A percentile compares a stretch with the other conserved stretches of the same genome.
These are phyloP conservation scores for Crotalus tigris DNA, from an alignment of 2,113 vertebrate species.

Conservation along the genomic window DNA sequence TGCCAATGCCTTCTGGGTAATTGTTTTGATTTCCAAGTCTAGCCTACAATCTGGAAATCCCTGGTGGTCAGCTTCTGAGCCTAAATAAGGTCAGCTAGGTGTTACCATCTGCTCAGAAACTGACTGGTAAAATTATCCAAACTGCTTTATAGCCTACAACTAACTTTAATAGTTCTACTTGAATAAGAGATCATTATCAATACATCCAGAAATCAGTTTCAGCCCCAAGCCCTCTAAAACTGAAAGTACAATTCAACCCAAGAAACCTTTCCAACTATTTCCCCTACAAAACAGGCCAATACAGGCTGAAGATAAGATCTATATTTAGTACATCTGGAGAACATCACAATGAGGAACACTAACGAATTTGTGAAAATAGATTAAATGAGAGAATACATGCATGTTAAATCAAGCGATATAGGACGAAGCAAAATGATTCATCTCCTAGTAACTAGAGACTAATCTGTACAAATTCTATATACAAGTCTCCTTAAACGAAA, in stretches of 20 bases:
- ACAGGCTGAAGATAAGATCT: background rate
- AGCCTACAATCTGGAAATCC: background rate
- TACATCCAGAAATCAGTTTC: constrained; percentile 7
- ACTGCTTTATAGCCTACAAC: rapidly evolving
- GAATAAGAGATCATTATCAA: background rate
- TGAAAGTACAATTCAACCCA: background rate
- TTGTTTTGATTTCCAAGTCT: background rate
- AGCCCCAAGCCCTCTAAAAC: background rate
- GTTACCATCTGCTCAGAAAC: background rate
- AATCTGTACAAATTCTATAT: constrained; percentile 25
- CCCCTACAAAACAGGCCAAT: background rate
- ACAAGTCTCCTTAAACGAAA: background rate
- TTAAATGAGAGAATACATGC: background rate
- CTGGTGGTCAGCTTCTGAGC: background rate
- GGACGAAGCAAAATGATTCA: background rate
- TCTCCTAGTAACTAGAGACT: background rate
- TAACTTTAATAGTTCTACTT: constrained; percentile 1
- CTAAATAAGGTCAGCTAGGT: background rate
- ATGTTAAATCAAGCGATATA: background rate
- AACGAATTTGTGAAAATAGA: background rate
- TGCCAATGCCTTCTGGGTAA: background rate
- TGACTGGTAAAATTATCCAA: constrained; percentile 26
- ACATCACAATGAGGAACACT: background rate
- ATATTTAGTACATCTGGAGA: background rate
- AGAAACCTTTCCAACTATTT: background rate